Evolutionary conservation across 1,140 invertebrate genomes (phyloP), one percentile per base, ranked within the genome.

Genomic region (Cardiocondyla obscurior): DNA sequence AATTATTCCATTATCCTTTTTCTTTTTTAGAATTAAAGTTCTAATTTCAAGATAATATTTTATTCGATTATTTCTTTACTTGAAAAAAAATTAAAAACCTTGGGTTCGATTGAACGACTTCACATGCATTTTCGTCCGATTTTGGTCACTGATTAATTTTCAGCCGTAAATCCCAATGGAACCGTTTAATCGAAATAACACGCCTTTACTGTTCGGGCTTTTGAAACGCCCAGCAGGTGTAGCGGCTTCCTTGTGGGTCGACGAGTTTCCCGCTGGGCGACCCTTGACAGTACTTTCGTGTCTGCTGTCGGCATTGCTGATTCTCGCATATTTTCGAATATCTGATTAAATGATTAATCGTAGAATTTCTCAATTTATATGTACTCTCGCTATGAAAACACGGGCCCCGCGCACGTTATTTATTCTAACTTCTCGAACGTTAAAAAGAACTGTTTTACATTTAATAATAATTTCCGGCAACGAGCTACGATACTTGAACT

Each of bases 181-280:
- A 51, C 46, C 65, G 65, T 69, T 49, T 69, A 51, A 69, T 69
- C 28, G 44, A 69, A 69, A 69, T 69, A 69, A 49, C 28, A 49
- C 44, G 44, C 28, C 65, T 69, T 69, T 69, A 69, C 5, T 51
- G 44, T 69, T 49, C 46, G 28, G n/a, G 65, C 25, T 69, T 69
- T 69, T 53, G 65, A 69, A 22, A 69, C 30, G 65, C 65, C 33
- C 46, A 69, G 65, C 65, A 69, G 65, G 65, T 51, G 30, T 69
- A 33, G n/a, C 44, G 46, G 28, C 65, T 33, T 36, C 28, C 30
- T 69, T 69, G 44, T 22, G 28, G 65, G 30, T 53, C 28, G 58
- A 42, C n/a, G 58, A 62, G 58, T 62, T 62, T 51, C 46, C 65
- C 28, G 46, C 65, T 51, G 65, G 12, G 65, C 44, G 65, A 69